Evolutionary conservation across 2,888 invertebrate genomes (phyloP), one percentile per base, ranked within the genome.

Genomic region (Aporophyla nigra): DNA sequence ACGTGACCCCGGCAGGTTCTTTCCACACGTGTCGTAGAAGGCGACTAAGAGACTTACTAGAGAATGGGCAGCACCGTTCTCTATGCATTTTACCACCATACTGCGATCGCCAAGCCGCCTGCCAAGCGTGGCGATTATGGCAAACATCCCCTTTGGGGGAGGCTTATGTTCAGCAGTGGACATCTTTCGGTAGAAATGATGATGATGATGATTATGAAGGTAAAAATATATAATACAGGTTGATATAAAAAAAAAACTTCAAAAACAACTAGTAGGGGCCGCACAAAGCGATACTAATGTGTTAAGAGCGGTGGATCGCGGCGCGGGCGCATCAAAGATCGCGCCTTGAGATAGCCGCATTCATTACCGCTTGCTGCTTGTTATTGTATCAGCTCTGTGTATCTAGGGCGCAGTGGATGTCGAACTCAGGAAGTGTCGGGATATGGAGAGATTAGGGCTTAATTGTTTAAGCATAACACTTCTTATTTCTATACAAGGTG

Each of bases 291-390:
- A 80, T 81, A 53, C 74, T 78, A 83, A 86, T 86, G 78, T 80
- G 79, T 76, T 74, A 84, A 61, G 74, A 80, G 71, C 84, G 73
- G 74, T 79, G 51, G 67, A 83, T 86, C 59, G 80, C 78, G 80
- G 69, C 80, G 82, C 89, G 85, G 80, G 88, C 88, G 83, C 87
- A 84, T 74, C 85, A 80, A 76, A 80, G 85, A 87, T 87, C 58
- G 56, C 74, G 53, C 21, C 75, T 74, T 46, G 65, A 77, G 90
- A 91, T 91, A 89, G 82, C 82, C 78, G 71, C 84, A 87, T 88
- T 88, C 88, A 91, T 90, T 90, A 89, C 87, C 86, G 86, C 84
- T 86, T 77, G 58, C 62, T 78, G 81, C 82, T 82, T 79, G 88
- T 89, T 87, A 87, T 87, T 87, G 83, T 89, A 87, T 87, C 86